Base-by-base conservation (phyloP, 2,797 vertebrate species). In the Poeciliopsis infans region DNA sequence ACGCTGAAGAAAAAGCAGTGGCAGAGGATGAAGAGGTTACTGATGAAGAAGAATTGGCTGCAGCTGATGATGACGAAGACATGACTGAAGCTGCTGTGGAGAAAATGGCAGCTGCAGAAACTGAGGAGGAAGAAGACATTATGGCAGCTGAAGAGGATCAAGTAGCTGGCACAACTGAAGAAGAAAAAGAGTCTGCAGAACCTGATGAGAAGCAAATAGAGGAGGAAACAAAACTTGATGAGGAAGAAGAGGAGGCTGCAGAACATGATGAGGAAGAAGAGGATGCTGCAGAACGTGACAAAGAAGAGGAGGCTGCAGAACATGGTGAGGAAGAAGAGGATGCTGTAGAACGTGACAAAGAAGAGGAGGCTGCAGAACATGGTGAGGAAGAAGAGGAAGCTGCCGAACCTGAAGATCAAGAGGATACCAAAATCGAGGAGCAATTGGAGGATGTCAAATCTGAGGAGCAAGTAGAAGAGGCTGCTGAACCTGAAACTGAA, bases 181-280 rank as follows among this genome's bases (percentile, higher is more conserved):
- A 81, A 25, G 41, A 75, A 46, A 36, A 64, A 20, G 70, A 16
- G 4, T 57, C 20, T n/a, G 20, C 43, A 39, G 31, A 25, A 33
- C 25, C 74, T 25, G 86, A 78, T 51, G 80, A 84, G 13, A 82
- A 82, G 39, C 87, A 86, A 20, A 75, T 16, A 1, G 49, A 71
- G 16, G 72, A 20, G 36, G 71, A 41, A 43, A 28, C 45, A 51
- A 12, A 15, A 28, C 18, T 72, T 20, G 85, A 76, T 41, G 81
- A 83, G 11, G 80, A 79, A 7, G 72, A 46, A 0, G 36, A 86
- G 16, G 78, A 41, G 36, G 41, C 31, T 49, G 39, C 41, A 3
- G 57, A 18, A 64, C 5, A 13, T 33, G 57, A 23, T 23, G 20
- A 61, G 55, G 25, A 61, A 59, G 53, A 28, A 11, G 8, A n/a